phyloP scores from a whole-genome alignment of 2,888 invertebrate genomes.

The Chrysotoxum bicinctum region DNA sequence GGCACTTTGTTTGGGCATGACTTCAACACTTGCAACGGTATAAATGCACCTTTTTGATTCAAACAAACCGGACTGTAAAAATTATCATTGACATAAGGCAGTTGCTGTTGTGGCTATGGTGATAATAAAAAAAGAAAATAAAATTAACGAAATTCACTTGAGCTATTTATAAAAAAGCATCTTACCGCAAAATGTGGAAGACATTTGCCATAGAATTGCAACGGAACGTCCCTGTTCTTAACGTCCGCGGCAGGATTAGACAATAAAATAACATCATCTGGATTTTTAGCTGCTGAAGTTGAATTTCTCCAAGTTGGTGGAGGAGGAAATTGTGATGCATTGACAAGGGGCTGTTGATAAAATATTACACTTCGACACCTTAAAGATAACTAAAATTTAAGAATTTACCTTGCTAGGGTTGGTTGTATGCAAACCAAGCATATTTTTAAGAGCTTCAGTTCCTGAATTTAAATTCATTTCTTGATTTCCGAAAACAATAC shows the following conservation, averaged over 20 bases:
- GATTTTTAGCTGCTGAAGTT: not conserved
- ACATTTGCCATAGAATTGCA: slow-evolving; percentile 51
- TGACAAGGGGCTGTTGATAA: slow-evolving; percentile 47
- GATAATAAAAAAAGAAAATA: slow-evolving; percentile 10
- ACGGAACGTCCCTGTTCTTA: slow-evolving; percentile 48
- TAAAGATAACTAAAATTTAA: not conserved
- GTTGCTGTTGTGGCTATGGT: slow-evolving; percentile 67
- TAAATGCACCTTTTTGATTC: slow-evolving; percentile 81
- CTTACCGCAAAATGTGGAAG: slow-evolving; percentile 61
- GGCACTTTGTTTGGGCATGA: slow-evolving; percentile 73
- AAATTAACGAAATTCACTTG: not conserved
- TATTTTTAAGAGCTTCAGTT: slow-evolving; percentile 50
- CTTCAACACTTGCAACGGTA: slow-evolving; percentile 84
- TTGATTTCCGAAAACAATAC: not conserved
- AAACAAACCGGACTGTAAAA: slow-evolving; percentile 70
- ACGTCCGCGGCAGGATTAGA: slow-evolving; percentile 17
- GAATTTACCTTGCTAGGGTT: not conserved
- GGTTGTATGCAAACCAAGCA: slow-evolving; percentile 47
- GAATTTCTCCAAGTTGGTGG: slow-evolving; percentile 53
- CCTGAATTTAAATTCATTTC: slow-evolving; percentile 34
- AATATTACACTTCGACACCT: not conserved
- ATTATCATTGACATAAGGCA: slow-evolving; percentile 69
- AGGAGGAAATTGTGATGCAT: slow-evolving; percentile 66
- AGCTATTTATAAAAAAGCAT: not conserved
- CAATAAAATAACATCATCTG: slow-evolving; percentile 5